Conservation (phyloP, 1,140 invertebrate species). For the Drosophila micromelanica region DNA sequence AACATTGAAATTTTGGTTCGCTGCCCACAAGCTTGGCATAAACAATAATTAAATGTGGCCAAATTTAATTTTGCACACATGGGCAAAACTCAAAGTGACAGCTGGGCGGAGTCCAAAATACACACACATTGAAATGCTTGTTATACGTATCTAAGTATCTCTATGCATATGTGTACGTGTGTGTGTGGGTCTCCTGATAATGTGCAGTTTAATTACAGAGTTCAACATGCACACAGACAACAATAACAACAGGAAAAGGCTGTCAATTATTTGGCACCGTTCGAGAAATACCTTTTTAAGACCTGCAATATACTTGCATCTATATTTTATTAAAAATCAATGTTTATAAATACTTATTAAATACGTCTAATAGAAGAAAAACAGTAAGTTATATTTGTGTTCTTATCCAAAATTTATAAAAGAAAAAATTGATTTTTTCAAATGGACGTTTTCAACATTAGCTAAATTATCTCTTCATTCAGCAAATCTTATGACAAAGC, state of each 20-base stretch:
- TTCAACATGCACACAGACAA: constrained; percentile 64
- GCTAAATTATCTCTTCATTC: not conserved
- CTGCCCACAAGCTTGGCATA: constrained; percentile 49
- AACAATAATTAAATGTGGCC: constrained; percentile 82
- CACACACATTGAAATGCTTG: constrained; percentile 46
- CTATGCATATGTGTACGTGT: constrained; percentile 16
- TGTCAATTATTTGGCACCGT: constrained; percentile 4
- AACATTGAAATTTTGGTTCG: constrained; percentile 48
- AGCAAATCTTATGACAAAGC: not conserved
- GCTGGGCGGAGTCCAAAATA: constrained; percentile 45
- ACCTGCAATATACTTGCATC: too few relatives aligned
- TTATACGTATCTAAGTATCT: constrained; percentile 6
- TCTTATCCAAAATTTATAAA: too few relatives aligned
- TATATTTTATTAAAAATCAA: not conserved
- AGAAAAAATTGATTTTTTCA: too few relatives aligned
- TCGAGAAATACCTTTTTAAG: constrained; percentile 39
- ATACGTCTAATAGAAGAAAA: too few relatives aligned
- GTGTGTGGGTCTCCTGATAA: constrained; percentile 56
- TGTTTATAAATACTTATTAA: not conserved
- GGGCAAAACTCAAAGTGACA: constrained; percentile 67
- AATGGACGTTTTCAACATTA: not conserved
- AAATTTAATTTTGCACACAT: constrained; percentile 75
- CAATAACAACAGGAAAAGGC: constrained; percentile 53
- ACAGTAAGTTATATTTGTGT: too few relatives aligned
- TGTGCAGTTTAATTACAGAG: constrained; percentile 79